Evolutionary conservation across 2,113 vertebrate species (phyloP).

Genomic region (Raja brachyura): DNA sequence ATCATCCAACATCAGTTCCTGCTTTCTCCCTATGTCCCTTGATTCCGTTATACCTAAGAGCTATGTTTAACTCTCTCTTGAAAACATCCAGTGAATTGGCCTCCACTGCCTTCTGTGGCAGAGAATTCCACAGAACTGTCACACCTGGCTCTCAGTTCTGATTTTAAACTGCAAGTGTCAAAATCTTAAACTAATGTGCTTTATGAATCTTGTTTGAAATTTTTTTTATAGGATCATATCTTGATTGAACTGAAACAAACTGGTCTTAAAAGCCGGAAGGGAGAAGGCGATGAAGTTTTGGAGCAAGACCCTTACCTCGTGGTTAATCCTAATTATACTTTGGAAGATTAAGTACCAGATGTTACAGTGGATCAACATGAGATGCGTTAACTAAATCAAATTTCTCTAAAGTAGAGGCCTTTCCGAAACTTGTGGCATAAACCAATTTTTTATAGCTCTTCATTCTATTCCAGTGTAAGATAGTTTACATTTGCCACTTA

Average conservation of each 20-base stretch:
- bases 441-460: constrained; percentile 20
- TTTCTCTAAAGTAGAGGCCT: background rate
- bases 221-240: constrained; percentile 76
- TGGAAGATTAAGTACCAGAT: constrained; percentile 69
- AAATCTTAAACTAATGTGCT: background rate
- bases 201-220: background rate
- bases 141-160: too few species aligned
- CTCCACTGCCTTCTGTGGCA: too few species aligned
- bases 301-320: constrained; percentile 78
- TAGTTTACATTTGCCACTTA: background rate
- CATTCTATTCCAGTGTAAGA: constrained; percentile 12
- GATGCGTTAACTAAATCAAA: background rate
- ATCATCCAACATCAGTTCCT: too few species aligned
- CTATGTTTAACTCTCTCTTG: too few species aligned
- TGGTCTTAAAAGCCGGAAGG: constrained; percentile 67
- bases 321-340: constrained; percentile 90
- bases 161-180: background rate
- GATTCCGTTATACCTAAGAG: too few species aligned
- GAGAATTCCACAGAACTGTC: too few species aligned
- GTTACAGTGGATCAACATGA: background rate
- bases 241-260: constrained; percentile 84
- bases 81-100: too few species aligned
- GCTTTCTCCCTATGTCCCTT: too few species aligned
- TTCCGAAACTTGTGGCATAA: constrained; percentile 3
- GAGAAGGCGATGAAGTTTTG: constrained; percentile 53